Evolutionary conservation across 1,140 invertebrate genomes (phyloP).

Genomic region (Lineus longissimus): DNA sequence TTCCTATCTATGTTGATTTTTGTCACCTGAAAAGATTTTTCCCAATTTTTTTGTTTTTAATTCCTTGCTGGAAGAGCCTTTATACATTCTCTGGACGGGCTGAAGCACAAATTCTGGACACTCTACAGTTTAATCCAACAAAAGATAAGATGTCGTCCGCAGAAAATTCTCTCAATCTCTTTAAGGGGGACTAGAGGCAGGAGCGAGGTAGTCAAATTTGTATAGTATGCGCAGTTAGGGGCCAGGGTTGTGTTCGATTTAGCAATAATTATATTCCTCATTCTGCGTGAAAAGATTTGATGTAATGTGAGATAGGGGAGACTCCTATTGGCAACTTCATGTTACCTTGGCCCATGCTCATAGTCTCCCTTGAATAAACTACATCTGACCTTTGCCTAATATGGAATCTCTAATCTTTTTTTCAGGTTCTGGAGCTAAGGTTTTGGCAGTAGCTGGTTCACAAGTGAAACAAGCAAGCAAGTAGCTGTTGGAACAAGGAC

Average conservation of each 20-base stretch:
- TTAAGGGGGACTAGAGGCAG: no score
- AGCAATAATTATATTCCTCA: no score
- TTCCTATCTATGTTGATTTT: background rate
- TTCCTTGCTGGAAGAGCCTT: background rate
- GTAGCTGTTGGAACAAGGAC: no score
- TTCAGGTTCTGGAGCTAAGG: slow-evolving; percentile 42
- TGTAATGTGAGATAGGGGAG: no score
- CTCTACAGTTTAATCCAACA: background rate
- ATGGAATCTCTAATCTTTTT: slow-evolving; percentile 8
- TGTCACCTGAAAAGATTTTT: background rate
- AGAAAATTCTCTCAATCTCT: background rate
- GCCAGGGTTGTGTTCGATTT: no score
- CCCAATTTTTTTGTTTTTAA: background rate
- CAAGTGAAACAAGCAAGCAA: slow-evolving; percentile 41
- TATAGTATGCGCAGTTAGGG: no score
- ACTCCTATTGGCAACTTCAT: no score
- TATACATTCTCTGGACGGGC: background rate
- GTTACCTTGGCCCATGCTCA: no score
- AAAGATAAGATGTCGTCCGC: background rate
- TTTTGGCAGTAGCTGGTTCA: slow-evolving; percentile 43
- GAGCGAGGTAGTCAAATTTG: no score
- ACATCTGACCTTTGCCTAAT: background rate
- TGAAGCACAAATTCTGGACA: background rate
- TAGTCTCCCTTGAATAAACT: no score
- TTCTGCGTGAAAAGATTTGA: no score